phyloP scores from a whole-genome alignment of 2,888 invertebrate genomes.

The Nineta flava region DNA sequence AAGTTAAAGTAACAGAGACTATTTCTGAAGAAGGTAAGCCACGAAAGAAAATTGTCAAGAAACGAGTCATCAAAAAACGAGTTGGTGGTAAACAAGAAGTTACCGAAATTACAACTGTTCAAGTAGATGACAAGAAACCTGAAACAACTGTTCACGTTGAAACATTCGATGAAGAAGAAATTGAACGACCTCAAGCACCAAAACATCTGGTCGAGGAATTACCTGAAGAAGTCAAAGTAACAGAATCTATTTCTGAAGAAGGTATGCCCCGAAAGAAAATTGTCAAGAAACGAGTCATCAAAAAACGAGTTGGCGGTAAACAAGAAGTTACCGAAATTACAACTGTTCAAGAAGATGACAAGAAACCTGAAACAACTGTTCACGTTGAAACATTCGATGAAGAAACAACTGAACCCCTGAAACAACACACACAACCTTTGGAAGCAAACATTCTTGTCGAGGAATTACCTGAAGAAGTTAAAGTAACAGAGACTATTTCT shows the following conservation, averaged over 20 bases:
- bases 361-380: conserved; percentile 11
- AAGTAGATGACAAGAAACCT: conserved; percentile 30
- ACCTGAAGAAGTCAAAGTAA: conserved; percentile 27
- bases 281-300: conserved; percentile 19
- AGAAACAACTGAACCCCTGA: background rate
- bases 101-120: conserved; percentile 30
- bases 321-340: conserved; percentile 15
- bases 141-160: conserved; percentile 22
- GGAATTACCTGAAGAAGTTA: conserved; percentile 18
- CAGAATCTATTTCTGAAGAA: conserved; percentile 20
- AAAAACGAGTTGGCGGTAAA: conserved; percentile 18
- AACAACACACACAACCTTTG: background rate
- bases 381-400: conserved; percentile 14
- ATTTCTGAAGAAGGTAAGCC: conserved; percentile 18
- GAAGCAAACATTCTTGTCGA: conserved; percentile 1
- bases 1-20: conserved; percentile 15
- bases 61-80: conserved; percentile 17
- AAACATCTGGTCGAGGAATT: conserved; percentile 21
- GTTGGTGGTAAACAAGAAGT: conserved; percentile 20
- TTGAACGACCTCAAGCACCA: conserved; percentile 13
- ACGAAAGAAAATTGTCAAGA: conserved; percentile 17
- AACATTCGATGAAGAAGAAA: conserved; percentile 24
- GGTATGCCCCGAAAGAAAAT: conserved; percentile 19
- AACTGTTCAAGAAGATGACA: conserved; percentile 15
- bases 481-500: conserved; percentile 15